phyloP scores from a whole-genome alignment of 2,113 vertebrate species.

The Sus scrofa region DNA sequence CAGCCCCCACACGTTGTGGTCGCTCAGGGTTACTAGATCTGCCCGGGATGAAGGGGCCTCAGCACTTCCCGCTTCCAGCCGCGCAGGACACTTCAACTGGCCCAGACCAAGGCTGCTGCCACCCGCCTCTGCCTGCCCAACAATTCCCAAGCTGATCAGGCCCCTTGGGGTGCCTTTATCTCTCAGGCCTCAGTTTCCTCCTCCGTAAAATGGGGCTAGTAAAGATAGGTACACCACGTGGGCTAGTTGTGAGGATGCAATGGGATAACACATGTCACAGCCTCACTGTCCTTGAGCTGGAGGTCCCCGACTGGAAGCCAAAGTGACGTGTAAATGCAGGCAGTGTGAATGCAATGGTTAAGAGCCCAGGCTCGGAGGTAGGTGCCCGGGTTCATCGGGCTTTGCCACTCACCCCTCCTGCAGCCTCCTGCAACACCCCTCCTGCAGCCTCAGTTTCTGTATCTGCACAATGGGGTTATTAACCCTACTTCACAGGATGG shows the following conservation, averaged over 20 bases:
- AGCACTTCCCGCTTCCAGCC: not conserved
- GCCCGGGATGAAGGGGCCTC: rapidly evolving
- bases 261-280: rapidly evolving
- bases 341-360: rapidly evolving
- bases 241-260: not conserved
- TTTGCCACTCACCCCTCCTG: not conserved
- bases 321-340: rapidly evolving
- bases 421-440: no score
- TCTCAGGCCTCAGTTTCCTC: not conserved
- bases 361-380: not conserved
- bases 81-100: not conserved
- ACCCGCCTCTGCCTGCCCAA: not conserved
- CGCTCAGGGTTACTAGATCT: rapidly evolving
- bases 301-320: not conserved
- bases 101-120: not conserved
- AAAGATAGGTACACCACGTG: not conserved
- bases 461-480: not conserved
- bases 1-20: rapidly evolving
- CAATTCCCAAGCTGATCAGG: not conserved
- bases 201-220: not conserved
- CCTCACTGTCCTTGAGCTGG: not conserved
- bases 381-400: not conserved
- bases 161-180: not conserved
- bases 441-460: not conserved
- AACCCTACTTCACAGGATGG: rapidly evolving